Percentiles rank a stretch among this genome's conserved stretches.
Evolutionary conservation across 92 coral and sea anemone species (phyloP).

Genomic region (Siderastrea radians): DNA sequence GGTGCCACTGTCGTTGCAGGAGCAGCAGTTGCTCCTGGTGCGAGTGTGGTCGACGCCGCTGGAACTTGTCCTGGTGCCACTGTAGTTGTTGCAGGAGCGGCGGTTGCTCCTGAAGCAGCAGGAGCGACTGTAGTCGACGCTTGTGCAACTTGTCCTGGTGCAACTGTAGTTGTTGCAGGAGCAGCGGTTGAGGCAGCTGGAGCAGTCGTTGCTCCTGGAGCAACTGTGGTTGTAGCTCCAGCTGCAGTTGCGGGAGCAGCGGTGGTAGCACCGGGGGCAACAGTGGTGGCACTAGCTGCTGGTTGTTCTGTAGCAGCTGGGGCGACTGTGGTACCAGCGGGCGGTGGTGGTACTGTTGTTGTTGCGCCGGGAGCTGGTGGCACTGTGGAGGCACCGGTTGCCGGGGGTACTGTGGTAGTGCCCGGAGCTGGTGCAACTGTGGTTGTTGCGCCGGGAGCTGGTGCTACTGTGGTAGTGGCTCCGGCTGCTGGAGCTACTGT

Average conservation of each 20-base stretch:
- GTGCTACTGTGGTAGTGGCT: neutral
- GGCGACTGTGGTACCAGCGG: neutral
- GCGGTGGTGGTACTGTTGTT: neutral
- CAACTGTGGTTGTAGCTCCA: neutral
- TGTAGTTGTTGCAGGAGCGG: neutral
- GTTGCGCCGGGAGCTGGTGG: neutral
- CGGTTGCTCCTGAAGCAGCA: neutral
- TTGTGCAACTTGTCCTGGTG: neutral
- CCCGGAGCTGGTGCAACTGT: slow-evolving; percentile 1
- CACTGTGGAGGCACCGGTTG: neutral
- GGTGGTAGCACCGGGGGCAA: neutral
- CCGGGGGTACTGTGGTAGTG: slow-evolving; percentile 5
- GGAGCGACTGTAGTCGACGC: neutral
- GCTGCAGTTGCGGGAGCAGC: neutral
- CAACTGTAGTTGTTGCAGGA: neutral
- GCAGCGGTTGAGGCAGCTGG: neutral
- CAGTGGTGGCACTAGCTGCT: neutral
- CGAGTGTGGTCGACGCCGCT: neutral
- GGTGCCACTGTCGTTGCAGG: neutral
- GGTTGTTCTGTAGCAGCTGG: neutral
- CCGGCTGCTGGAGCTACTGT: neutral
- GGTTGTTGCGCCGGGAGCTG: neutral
- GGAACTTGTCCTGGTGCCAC: neutral
- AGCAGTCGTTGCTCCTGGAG: neutral
- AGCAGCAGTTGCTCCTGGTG: neutral